phyloP scores from a whole-genome alignment of 2,888 invertebrate genomes.

The Folsomia manolachei region DNA sequence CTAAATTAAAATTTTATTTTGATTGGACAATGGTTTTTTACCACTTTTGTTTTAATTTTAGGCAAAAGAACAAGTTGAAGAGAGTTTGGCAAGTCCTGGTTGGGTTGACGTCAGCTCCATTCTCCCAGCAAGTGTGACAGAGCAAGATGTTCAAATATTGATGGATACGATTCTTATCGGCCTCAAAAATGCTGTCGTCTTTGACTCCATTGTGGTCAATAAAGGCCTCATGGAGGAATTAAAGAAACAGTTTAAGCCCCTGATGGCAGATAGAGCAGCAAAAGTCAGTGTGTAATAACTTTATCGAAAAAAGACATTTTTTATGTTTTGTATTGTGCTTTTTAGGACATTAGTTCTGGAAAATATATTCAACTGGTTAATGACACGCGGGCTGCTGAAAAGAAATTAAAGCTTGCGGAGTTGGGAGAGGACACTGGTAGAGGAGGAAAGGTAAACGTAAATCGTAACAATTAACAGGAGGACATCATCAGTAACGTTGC shows the following conservation, averaged over 20 bases:
- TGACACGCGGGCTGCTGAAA: conserved; percentile 41
- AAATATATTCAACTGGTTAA: conserved; percentile 43
- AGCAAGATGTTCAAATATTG: conserved; percentile 39
- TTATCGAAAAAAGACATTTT: not conserved
- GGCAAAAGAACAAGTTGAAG: conserved; percentile 46
- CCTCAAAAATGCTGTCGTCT: conserved; percentile 34
- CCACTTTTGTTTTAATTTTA: not conserved
- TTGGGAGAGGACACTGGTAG: conserved; percentile 36
- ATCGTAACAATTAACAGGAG: not conserved
- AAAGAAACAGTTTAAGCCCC: conserved; percentile 30
- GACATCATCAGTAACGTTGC: conserved; percentile 1
- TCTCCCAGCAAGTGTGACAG: conserved; percentile 40
- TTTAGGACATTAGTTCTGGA: conserved; percentile 43
- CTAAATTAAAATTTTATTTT: not conserved
- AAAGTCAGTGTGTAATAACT: conserved; percentile 37
- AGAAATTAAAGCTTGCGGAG: conserved; percentile 37
- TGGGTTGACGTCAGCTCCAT: conserved; percentile 44
- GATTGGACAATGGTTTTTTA: not conserved
- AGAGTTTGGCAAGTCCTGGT: conserved; percentile 41
- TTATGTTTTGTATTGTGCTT: conserved; percentile 12
- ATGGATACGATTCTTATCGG: conserved; percentile 30
- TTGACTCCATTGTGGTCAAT: conserved; percentile 39
- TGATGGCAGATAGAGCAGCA: conserved; percentile 42
- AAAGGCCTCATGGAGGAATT: conserved; percentile 28
- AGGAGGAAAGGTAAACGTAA: conserved; percentile 29